Evolutionary conservation across 2,888 invertebrate species (phyloP).

Genomic region (Elmis aenea): DNA sequence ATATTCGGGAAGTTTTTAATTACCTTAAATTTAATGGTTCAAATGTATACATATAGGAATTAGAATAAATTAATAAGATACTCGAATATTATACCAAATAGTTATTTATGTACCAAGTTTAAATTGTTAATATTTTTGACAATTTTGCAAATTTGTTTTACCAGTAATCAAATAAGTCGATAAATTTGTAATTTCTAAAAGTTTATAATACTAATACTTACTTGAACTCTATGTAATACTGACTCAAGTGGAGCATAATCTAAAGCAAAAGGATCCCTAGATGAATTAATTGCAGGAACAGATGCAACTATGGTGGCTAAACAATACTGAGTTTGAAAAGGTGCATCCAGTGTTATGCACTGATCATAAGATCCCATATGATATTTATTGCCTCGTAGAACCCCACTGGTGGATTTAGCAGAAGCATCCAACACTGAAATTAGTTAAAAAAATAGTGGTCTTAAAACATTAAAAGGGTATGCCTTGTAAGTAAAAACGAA

Average conservation of each 20-base stretch:
- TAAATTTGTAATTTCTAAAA: not conserved
- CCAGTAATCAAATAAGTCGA: slow-evolving; percentile 1
- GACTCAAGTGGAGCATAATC: slow-evolving; percentile 35
- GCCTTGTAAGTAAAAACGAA: too few species aligned
- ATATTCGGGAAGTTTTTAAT: too few species aligned
- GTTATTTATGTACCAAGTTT: too few species aligned
- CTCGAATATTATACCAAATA: too few species aligned
- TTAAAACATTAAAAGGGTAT: slow-evolving; percentile 10
- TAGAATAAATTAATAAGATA: too few species aligned
- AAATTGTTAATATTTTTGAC: too few species aligned
- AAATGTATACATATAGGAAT: too few species aligned
- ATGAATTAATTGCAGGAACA: slow-evolving; percentile 29
- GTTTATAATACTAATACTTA: slow-evolving; percentile 28
- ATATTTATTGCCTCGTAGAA: slow-evolving; percentile 53
- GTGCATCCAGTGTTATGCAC: slow-evolving; percentile 45
- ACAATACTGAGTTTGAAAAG: slow-evolving; percentile 44
- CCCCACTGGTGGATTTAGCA: slow-evolving; percentile 53
- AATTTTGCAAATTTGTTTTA: too few species aligned
- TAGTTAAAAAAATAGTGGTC: slow-evolving; percentile 7
- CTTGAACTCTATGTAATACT: slow-evolving; percentile 39
- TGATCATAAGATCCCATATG: slow-evolving; percentile 61
- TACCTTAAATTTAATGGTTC: too few species aligned
- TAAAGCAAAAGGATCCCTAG: slow-evolving; percentile 33
- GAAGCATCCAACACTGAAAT: slow-evolving; percentile 60
- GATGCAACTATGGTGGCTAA: slow-evolving; percentile 35